Base-by-base conservation (phyloP, 2,888 invertebrate species). In the Ormyrus thymus region DNA sequence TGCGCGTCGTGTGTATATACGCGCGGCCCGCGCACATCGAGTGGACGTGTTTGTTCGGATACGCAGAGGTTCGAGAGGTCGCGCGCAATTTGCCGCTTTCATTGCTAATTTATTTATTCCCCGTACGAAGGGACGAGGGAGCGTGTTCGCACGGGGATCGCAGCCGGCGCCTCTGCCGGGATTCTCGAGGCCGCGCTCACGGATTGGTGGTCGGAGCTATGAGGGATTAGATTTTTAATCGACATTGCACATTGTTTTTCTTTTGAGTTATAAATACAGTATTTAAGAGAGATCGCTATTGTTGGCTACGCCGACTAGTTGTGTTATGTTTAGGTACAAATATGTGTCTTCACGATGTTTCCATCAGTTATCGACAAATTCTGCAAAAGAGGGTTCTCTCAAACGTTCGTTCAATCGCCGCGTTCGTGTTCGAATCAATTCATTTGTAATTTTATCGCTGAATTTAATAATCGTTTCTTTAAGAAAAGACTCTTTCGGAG, bases 41-140 rank as follows among this genome's bases (percentile, higher is more conserved):
- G 65, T 66, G 55, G 15, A 68, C 43, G 13, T 56, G 10, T 55
- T 3, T 61, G 58, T 64, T 29, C 29, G 29, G 29, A 62, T 8
- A 53, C 51, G 43, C 66, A 45, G 56, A 29, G 51, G 7, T 65
- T 78, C 69, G 69, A 78, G 76, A 76, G 78, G 76, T 78, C 76
- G 76, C 81, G 76, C 66, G 13, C 78, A 76, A 81, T 81, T 81
- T 61, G 45, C 29, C 56, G 46, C 56, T 68, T 71, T 80, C 61
- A 43, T 70, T 73, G 59, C 73, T 69, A 73, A 71, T 79, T 79
- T 71, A 79, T 79, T 79, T 75, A 45, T 79, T 76, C 50, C 58
- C 73, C 69, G 64, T 73, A 73, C 76, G n/a, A 76, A 56, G 62
- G 68, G 55, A 10, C 62, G 48, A 72, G 29, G 56, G 29, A 29